Evolutionary conservation across 2,113 vertebrate species (phyloP), one percentile per base, ranked within the genome.

Genomic region (Tyrannus savana): DNA sequence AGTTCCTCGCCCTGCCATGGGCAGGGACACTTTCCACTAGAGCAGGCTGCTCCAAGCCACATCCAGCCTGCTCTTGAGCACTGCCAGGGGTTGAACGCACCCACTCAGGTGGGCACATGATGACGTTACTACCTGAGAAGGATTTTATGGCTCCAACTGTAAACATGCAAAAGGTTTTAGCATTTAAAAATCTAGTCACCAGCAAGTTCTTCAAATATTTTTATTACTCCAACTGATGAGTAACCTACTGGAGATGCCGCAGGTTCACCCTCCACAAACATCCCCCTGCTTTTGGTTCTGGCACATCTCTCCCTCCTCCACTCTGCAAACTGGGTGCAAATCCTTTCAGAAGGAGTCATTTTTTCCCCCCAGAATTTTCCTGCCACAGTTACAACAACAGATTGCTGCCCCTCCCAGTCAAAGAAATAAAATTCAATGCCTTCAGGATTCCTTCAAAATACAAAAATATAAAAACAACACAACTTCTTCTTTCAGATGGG

Each of bases 31-130:
- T 17, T 62, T 47, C 55, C 63, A 55, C 47, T 3, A 16, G 0
- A 4, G 7, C 55, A 90, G 35, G 9, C 0, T 42, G 25, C 41
- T 76, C 33, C 78, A 35, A 35, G 30, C 24, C 47, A 21, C 9
- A 1, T 62, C 63, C 49, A 42, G 2, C 55, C 55, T 55, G 31
- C 25, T 7, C 79, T 62, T 3, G 31, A 6, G 42, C 30, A 49
- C 17, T 23, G 47, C 14, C 55, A 42, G 9, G 21, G 31, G 11
- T 2, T 4, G 2, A 12, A 52, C 5, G 24, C 4, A 10, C 33
- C 28, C 37, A 52, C 12, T 39, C 60, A 7, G 2, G 18, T 30
- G 25, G 39, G 23, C 3, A 25, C 7, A 2, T 1, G 4, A 2
- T 1, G 24, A 44, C 0, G 0, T 25, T 25, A 60, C 18, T 10